Evolutionary conservation across 2,888 invertebrate species (phyloP).

Genomic region (Tinea semifulvella): DNA sequence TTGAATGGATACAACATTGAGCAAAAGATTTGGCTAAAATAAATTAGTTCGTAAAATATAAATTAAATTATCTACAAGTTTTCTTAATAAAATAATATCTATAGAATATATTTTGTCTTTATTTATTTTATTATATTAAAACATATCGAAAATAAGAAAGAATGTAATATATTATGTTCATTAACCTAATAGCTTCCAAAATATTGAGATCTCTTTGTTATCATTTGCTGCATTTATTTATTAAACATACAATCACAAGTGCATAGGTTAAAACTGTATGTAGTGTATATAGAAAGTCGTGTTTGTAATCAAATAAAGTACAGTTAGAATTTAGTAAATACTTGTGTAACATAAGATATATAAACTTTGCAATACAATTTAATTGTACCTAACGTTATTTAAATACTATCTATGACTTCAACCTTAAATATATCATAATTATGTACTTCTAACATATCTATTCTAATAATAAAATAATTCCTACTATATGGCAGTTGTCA

Average conservation of each 20-base stretch:
- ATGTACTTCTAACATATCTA: conserved; percentile 34
- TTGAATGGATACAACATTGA: conserved; percentile 61
- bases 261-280: no score
- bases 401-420: conserved; percentile 65
- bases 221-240: conserved; percentile 18
- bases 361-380: conserved; percentile 27
- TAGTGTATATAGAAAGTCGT: no score
- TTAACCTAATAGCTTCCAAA: conserved; percentile 62
- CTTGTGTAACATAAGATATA: no score
- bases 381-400: conserved; percentile 52
- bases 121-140: conserved; percentile 41
- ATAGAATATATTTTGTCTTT: conserved; percentile 39
- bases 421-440: conserved; percentile 40
- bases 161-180: conserved; percentile 22
- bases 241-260: no score
- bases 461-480: conserved; percentile 26
- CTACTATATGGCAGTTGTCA: conserved; percentile 66
- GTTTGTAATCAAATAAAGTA: no score
- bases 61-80: conserved; percentile 44
- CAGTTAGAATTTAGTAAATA: no score
- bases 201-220: conserved; percentile 56
- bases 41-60: conserved; percentile 37
- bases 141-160: conserved; percentile 35
- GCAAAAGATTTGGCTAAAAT: conserved; percentile 64
- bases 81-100: conserved; percentile 41